A percentile compares a stretch with the other conserved stretches of the same genome.
These are phyloP conservation scores for Limonius californicus DNA, from an alignment of 1,140 invertebrate genomes.

Conservation along the genomic window DNA sequence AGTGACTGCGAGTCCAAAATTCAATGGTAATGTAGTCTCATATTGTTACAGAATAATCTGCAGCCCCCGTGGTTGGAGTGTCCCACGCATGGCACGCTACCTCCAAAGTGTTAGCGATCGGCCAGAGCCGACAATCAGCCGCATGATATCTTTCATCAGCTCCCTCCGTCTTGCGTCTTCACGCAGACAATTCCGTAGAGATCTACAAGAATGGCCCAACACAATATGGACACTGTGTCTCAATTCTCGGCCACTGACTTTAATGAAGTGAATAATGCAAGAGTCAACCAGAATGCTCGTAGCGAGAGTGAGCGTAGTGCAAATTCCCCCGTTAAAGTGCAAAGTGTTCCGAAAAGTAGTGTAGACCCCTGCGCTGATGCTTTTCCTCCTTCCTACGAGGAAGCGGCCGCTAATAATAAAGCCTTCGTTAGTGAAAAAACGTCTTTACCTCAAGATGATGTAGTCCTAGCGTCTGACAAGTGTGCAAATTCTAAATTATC, in stretches of 20 bases:
- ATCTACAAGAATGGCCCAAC: constrained; percentile 44
- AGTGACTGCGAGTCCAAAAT: too few species aligned
- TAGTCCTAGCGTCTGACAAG: not conserved
- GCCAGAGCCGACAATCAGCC: constrained; percentile 31
- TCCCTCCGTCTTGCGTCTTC: constrained; percentile 32
- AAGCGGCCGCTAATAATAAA: not conserved
- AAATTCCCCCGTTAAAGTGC: not conserved
- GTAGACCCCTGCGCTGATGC: not conserved
- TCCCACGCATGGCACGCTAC: constrained; percentile 38
- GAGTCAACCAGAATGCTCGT: constrained; percentile 14
- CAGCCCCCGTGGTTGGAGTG: constrained; percentile 28
- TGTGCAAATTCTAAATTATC: constrained; percentile 1
- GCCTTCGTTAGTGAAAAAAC: not conserved
- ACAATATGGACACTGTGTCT: constrained; percentile 33
- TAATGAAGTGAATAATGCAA: constrained; percentile 16
- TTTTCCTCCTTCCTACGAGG: not conserved
- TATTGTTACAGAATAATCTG: constrained; percentile 35
- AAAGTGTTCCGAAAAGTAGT: not conserved
- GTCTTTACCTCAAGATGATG: not conserved
- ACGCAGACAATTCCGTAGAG: constrained; percentile 43
- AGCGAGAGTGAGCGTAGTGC: constrained; percentile 3
- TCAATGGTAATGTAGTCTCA: too few species aligned
- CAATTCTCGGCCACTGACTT: constrained; percentile 16
- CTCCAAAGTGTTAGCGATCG: constrained; percentile 23
- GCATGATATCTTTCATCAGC: constrained; percentile 36